phyloP scores from a whole-genome alignment of 2,113 vertebrate species.

The Tetrax tetrax region DNA sequence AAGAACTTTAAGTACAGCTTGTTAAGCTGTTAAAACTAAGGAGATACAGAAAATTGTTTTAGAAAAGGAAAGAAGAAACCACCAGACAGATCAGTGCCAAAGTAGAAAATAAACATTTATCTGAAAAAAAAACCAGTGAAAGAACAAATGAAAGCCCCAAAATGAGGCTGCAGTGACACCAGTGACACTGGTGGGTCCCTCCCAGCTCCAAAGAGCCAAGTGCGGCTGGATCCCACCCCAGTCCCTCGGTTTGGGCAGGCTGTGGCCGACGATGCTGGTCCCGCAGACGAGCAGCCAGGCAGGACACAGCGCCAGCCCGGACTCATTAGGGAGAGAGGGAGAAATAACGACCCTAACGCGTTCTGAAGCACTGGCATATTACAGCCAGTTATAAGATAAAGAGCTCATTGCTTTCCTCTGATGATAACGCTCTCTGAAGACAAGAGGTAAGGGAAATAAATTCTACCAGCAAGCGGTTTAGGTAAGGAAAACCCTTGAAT shows the following conservation, averaged over 20 bases:
- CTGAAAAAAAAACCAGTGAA: not conserved
- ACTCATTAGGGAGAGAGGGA: not conserved
- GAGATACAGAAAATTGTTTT: fast-evolving
- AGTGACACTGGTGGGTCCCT: fast-evolving
- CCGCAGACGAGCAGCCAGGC: not conserved
- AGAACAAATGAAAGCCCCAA: not conserved
- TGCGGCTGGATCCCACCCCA: too few species aligned
- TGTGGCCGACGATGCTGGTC: not conserved
- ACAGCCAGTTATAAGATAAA: not conserved
- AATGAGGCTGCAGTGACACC: not conserved
- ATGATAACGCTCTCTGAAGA: not conserved
- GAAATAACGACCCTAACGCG: fast-evolving
- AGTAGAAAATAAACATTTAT: not conserved
- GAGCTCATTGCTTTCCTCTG: not conserved
- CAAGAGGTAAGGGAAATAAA: not conserved
- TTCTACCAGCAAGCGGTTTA: not conserved
- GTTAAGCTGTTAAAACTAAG: not conserved
- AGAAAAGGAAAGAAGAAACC: not conserved
- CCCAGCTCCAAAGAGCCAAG: fast-evolving
- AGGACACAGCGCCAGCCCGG: not conserved
- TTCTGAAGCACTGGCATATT: not conserved
- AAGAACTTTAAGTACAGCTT: not conserved
- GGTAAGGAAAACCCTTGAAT: not conserved
- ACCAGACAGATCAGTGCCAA: not conserved
- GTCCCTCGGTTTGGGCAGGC: too few species aligned